phyloP scores from a whole-genome alignment of 2,888 invertebrate genomes.

The Eulithis prunata region DNA sequence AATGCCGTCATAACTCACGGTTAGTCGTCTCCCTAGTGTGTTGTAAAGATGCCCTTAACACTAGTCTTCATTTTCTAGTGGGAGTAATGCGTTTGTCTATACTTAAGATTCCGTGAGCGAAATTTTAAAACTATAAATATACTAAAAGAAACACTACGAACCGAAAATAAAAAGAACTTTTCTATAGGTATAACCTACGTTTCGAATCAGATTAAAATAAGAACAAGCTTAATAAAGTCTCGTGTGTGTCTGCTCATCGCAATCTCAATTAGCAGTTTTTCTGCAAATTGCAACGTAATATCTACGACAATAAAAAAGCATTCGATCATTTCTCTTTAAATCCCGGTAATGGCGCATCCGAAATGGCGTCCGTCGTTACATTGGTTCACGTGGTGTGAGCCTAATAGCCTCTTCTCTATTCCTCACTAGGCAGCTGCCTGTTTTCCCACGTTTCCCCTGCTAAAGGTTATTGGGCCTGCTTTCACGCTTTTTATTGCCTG shows the following conservation, averaged over 20 bases:
- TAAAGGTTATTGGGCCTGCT: constrained; percentile 82
- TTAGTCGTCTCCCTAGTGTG: constrained; percentile 78
- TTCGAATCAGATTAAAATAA: no score
- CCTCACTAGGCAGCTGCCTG: constrained; percentile 75
- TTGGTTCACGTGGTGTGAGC: constrained; percentile 69
- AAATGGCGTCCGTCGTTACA: constrained; percentile 70
- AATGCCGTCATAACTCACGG: constrained; percentile 80
- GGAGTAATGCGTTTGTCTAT: constrained; percentile 63
- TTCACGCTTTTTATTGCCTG: constrained; percentile 83
- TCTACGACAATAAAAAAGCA: constrained; percentile 12
- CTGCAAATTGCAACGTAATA: constrained; percentile 31
- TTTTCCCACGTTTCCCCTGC: constrained; percentile 75
- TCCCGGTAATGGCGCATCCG: constrained; percentile 64
- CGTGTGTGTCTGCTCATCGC: background rate
- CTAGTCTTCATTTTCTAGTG: constrained; percentile 80
- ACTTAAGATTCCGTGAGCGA: constrained; percentile 51
- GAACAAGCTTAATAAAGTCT: background rate
- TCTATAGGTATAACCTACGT: no score
- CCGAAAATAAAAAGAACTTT: no score
- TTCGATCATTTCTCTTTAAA: constrained; percentile 53
- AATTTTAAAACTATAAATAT: constrained; percentile 5
- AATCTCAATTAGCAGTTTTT: background rate
- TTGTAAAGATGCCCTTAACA: constrained; percentile 83
- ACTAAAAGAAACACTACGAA: no score
- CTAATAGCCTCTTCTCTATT: constrained; percentile 60